A percentile compares a stretch with the other conserved stretches of the same genome.
These are phyloP conservation scores for Myotis findleyi DNA, from an alignment of 2,797 vertebrate species.

Conservation along the genomic window DNA sequence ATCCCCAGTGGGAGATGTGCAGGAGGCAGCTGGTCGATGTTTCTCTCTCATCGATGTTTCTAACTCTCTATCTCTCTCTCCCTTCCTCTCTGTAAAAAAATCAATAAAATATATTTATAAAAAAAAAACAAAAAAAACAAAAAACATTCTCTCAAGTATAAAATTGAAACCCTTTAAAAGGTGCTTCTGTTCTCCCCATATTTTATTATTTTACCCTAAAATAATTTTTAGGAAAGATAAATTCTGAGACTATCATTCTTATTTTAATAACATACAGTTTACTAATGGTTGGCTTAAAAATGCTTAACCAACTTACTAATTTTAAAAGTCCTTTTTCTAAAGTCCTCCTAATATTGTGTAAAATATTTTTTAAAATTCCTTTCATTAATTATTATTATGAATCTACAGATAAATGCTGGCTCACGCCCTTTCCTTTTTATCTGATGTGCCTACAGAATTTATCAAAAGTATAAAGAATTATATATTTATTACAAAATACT, in stretches of 20 bases:
- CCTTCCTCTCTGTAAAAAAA: too few species aligned
- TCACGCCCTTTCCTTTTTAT: not conserved
- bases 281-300: not conserved
- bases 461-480: not conserved
- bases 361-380: not conserved
- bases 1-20: too few species aligned
- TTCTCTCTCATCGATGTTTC: too few species aligned
- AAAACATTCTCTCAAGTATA: not conserved
- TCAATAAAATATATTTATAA: too few species aligned
- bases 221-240: not conserved
- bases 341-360: not conserved
- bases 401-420: not conserved
- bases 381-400: not conserved
- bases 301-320: not conserved
- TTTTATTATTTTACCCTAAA: slow-evolving; percentile 23
- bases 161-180: not conserved
- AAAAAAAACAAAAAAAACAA: too few species aligned
- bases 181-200: not conserved
- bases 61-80: too few species aligned
- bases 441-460: not conserved
- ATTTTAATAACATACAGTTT: slow-evolving; percentile 5
- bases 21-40: too few species aligned
- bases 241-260: slow-evolving; percentile 11
- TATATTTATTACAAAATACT: not conserved
- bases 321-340: not conserved